Conservation (phyloP, 2,888 invertebrate genomes). For the Anodontia alba region DNA sequence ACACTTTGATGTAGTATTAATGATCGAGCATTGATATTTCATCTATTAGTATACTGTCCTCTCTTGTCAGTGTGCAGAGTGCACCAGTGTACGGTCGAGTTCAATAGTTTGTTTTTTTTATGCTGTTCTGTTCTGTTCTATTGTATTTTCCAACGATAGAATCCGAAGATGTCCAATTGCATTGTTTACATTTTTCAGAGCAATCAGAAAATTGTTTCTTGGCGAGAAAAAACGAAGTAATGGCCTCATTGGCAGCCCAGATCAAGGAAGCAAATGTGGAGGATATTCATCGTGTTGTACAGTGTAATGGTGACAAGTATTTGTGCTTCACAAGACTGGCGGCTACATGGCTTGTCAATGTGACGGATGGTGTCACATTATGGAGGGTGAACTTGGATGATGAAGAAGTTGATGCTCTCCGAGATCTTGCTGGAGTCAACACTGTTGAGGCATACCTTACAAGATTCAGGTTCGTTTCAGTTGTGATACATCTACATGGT, state of each 20-base stretch:
- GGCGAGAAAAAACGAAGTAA: neutral
- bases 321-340: slow-evolving; percentile 74
- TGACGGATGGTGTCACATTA: slow-evolving; percentile 77
- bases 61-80: no score
- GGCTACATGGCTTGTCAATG: slow-evolving; percentile 68
- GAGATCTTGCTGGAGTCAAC: slow-evolving; percentile 72
- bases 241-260: slow-evolving; percentile 47
- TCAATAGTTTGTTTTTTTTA: no score
- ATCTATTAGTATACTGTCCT: no score
- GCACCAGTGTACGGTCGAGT: no score
- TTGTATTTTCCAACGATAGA: no score
- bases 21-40: no score
- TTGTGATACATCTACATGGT: no score
- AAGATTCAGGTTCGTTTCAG: slow-evolving; percentile 79
- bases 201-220: neutral
- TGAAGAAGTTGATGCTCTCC: slow-evolving; percentile 74
- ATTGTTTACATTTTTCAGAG: neutral
- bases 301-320: slow-evolving; percentile 69
- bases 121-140: no score
- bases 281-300: slow-evolving; percentile 66
- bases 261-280: slow-evolving; percentile 69
- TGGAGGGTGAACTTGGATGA: slow-evolving; percentile 76
- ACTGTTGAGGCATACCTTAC: slow-evolving; percentile 71
- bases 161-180: neutral
- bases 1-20: no score